Percentiles rank a stretch among this genome's conserved stretches.
Conservation (phyloP, 30 jellyfish, hydroid and myxozoan species). For the Rhopilema esculentum region DNA sequence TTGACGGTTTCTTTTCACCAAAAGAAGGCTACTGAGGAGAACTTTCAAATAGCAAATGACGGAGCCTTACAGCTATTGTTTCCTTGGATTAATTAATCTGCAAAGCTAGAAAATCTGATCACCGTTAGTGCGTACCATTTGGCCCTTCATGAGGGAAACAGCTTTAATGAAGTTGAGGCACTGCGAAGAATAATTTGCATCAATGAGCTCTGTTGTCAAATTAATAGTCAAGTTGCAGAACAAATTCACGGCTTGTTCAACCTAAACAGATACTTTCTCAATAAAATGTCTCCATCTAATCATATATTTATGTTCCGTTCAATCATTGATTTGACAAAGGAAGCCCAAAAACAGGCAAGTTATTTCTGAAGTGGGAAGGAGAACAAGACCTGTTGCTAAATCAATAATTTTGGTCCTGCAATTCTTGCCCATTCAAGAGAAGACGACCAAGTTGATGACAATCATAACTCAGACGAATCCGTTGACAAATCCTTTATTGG, state of each 20-base stretch:
- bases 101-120: slow-evolving; percentile 1
- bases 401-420: slow-evolving; percentile 28
- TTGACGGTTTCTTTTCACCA: slow-evolving; percentile 41
- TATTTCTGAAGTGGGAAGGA: neutral
- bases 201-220: slow-evolving; percentile 40
- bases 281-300: slow-evolving; percentile 37
- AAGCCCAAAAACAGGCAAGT: slow-evolving; percentile 5
- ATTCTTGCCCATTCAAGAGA: neutral
- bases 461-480: neutral
- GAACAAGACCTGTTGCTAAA: neutral
- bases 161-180: slow-evolving; percentile 38
- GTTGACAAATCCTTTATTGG: neutral
- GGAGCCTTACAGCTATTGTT: slow-evolving; percentile 32
- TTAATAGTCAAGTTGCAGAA: slow-evolving; percentile 67
- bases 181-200: slow-evolving; percentile 48
- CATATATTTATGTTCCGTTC: slow-evolving; percentile 48
- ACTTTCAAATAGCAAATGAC: slow-evolving; percentile 36
- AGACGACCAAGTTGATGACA: neutral
- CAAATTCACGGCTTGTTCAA: slow-evolving; percentile 48
- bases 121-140: slow-evolving; percentile 38
- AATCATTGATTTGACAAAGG: slow-evolving; percentile 39
- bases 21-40: slow-evolving; percentile 26
- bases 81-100: slow-evolving; percentile 39
- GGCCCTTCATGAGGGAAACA: slow-evolving; percentile 47
- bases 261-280: slow-evolving; percentile 24